Conservation (phyloP, 2,797 vertebrate genomes). For the Eospalax fontanierii region DNA sequence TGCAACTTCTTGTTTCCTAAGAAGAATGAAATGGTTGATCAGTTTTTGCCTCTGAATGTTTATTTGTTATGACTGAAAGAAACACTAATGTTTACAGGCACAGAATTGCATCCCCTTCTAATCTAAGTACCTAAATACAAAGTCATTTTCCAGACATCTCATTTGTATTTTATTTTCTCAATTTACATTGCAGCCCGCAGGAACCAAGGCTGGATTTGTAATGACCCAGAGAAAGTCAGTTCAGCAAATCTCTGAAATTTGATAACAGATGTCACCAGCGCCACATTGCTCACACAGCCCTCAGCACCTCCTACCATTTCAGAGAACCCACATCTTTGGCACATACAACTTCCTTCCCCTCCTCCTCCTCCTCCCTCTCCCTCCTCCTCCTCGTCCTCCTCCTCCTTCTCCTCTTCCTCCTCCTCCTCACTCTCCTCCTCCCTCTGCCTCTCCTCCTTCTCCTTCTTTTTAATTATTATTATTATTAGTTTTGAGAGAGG, state of each 20-base stretch:
- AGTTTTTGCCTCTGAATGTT: conserved; percentile 47
- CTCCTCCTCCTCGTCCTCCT: too few relatives aligned
- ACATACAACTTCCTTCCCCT: too few relatives aligned
- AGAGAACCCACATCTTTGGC: conserved; percentile 2
- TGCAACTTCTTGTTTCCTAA: conserved; percentile 71
- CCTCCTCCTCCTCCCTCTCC: too few relatives aligned
- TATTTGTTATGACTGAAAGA: conserved; percentile 72
- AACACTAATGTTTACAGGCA: conserved; percentile 56
- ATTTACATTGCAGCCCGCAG: conserved; percentile 30
- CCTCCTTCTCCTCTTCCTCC: too few relatives aligned
- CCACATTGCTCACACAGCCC: background rate
- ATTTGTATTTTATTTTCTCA: conserved; percentile 73
- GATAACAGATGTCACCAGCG: conserved; percentile 63
- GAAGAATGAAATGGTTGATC: conserved; percentile 71
- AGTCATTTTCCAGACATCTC: conserved; percentile 50
- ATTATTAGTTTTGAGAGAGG: too few relatives aligned
- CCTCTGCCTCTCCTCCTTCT: too few relatives aligned
- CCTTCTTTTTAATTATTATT: too few relatives aligned
- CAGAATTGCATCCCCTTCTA: conserved; percentile 62
- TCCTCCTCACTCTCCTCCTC: too few relatives aligned
- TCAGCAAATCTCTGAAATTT: background rate
- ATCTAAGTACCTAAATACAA: conserved; percentile 37
- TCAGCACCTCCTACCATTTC: conserved; percentile 33
- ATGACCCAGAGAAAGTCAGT: conserved; percentile 54
- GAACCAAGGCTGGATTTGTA: conserved; percentile 69